These are phyloP conservation scores for Tachycineta bicolor DNA, from an alignment of 2,113 vertebrate species.

Conservation along the genomic window DNA sequence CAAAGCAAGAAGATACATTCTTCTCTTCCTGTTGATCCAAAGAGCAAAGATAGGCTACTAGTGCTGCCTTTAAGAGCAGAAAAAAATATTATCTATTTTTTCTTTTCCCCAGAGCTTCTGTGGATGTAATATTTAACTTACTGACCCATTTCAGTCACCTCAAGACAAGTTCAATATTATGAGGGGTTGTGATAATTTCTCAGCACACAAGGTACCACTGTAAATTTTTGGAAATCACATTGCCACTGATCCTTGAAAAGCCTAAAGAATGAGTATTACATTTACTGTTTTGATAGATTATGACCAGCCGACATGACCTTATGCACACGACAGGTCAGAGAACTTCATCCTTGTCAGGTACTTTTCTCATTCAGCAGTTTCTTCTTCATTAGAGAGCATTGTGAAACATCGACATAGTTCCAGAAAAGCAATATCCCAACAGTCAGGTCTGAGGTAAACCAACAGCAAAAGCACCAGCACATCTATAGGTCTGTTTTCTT, in stretches of 20 bases:
- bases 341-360: slow-evolving; percentile 7
- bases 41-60: neutral
- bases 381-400: neutral
- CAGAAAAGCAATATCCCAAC: neutral
- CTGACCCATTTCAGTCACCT: neutral
- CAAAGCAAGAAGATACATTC: neutral
- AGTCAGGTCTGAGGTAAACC: neutral
- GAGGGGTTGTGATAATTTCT: neutral
- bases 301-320: neutral
- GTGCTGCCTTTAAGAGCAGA: neutral
- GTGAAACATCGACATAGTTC: neutral
- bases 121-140: neutral
- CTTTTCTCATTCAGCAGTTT: slow-evolving; percentile 17
- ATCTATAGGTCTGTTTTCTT: neutral
- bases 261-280: neutral
- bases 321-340: slow-evolving; percentile 8
- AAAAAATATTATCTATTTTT: neutral
- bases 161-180: slow-evolving; percentile 28
- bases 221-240: slow-evolving; percentile 36
- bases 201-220: neutral
- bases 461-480: neutral
- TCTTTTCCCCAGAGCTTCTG: neutral
- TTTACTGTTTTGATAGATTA: slow-evolving; percentile 39
- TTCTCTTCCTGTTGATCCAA: neutral
- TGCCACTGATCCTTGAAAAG: slow-evolving; percentile 44